Evolutionary conservation across 1,140 invertebrate species (phyloP), one percentile per base, ranked within the genome.

Genomic region (Bombus picipes): DNA sequence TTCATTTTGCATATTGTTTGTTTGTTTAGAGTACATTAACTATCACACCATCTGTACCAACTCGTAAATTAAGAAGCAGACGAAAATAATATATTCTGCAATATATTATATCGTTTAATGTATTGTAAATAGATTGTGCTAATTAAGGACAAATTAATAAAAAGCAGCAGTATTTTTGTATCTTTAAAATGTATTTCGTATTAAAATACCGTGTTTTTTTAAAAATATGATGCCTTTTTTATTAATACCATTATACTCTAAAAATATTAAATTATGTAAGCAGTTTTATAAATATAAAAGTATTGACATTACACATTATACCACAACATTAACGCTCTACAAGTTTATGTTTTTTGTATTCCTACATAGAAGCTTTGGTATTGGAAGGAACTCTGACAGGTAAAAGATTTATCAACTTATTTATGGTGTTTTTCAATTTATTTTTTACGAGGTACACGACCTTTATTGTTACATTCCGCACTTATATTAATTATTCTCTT

Each of bases 391-490:
- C 25, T 66, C 15, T 47, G 59, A 71, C 18, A 59, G 47, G 43
- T 18, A 65, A 85, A 41, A 70, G 3, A 78, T 12, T 81, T 66
- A 10, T 28, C 15, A 43, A 37, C 39, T 59, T 74, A 72, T 72
- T 65, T 59, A 62, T 79, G 47, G 53, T 85, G 73, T 80, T 89
- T 89, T 87, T 80, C 83, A 91, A 92, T 94, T 94, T 93, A 93
- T 94, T 94, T 93, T 88, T 93, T 91, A 95, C 89, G 90, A 93
- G 92, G 92, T 94, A 94, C 92, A 93, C 90, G 92, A 94, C 92
- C 91, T 92, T 89, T 93, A 91, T 94, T 91, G 90, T 94, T 94
- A 95, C 93, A 95, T 94, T 94, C 92, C 93, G 92, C 92, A 92
- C 92, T 94, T 93, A 92, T 92, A 92, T 92, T 93, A 85, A 92